Conservation (phyloP, 1,140 invertebrate genomes). For the Bombus sylvicola region DNA sequence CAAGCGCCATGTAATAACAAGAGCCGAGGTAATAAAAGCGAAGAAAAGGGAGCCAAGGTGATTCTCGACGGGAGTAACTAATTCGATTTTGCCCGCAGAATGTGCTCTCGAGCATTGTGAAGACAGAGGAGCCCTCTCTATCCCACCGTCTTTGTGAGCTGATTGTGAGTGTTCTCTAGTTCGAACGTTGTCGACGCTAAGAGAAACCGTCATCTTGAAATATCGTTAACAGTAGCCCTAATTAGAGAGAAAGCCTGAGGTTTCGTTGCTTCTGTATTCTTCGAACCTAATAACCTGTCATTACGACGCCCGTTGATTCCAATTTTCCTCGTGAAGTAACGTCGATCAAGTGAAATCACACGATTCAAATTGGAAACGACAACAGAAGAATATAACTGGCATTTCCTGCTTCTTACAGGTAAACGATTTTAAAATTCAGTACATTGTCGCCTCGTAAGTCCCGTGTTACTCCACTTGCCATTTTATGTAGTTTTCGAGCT, state of each 20-base stretch:
- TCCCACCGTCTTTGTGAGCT: neutral
- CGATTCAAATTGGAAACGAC: too few relatives aligned
- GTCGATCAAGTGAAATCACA: neutral
- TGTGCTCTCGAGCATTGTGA: conserved; percentile 8
- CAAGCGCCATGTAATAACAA: neutral
- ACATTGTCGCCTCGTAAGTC: too few relatives aligned
- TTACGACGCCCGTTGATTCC: neutral
- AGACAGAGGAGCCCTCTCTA: conserved; percentile 11
- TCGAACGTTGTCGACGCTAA: conserved; percentile 3
- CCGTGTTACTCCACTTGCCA: too few relatives aligned
- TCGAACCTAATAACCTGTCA: neutral
- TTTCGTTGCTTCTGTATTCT: neutral
- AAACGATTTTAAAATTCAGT: too few relatives aligned
- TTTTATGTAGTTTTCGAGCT: neutral
- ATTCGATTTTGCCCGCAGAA: conserved; percentile 49
- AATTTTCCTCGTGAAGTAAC: too few relatives aligned
- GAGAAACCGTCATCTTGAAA: conserved; percentile 26
- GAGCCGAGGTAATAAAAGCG: neutral
- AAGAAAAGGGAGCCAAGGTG: neutral
- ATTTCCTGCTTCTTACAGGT: too few relatives aligned
- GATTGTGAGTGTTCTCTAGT: conserved; percentile 9
- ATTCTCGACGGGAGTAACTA: conserved; percentile 4
- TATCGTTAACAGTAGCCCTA: conserved; percentile 39
- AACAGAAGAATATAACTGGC: too few relatives aligned
- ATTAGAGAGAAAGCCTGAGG: neutral